These are phyloP conservation scores for Bombus haemorrhoidalis DNA, from an alignment of 1,140 invertebrate genomes.

Conservation along the genomic window DNA sequence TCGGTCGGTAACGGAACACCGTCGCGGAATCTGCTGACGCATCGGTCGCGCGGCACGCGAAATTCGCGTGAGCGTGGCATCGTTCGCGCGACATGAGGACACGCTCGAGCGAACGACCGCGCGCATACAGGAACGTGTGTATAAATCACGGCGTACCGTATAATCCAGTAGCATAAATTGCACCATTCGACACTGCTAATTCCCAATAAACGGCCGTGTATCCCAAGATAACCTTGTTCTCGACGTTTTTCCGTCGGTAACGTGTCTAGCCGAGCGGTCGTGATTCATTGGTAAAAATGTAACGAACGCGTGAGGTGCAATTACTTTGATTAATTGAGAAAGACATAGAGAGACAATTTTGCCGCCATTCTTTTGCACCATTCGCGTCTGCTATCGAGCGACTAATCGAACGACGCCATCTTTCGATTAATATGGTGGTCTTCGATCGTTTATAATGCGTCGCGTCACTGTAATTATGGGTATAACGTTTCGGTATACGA, in stretches of 20 bases:
- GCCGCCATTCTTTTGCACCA: neutral
- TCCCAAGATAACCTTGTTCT: slow-evolving; percentile 31
- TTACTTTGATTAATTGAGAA: slow-evolving; percentile 44
- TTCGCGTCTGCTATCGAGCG: neutral
- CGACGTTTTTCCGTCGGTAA: slow-evolving; percentile 8
- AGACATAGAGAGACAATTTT: neutral
- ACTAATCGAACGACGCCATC: neutral
- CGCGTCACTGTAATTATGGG: slow-evolving; percentile 39
- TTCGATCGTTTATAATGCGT: neutral
- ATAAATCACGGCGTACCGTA: slow-evolving; percentile 50
- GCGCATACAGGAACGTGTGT: neutral
- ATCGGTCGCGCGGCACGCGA: slow-evolving; percentile 1
- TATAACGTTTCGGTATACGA: slow-evolving; percentile 30
- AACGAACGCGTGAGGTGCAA: neutral
- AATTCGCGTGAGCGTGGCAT: slow-evolving; percentile 46
- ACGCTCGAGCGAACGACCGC: slow-evolving; percentile 33
- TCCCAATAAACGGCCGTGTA: slow-evolving; percentile 38
- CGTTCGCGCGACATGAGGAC: slow-evolving; percentile 29
- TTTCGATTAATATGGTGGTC: slow-evolving; percentile 30
- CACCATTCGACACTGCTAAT: slow-evolving; percentile 51
- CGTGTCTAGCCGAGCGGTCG: neutral
- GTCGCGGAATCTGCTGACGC: slow-evolving; percentile 22
- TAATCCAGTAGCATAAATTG: slow-evolving; percentile 55
- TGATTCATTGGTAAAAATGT: slow-evolving; percentile 26
- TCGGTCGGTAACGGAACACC: slow-evolving; percentile 33